phyloP scores from a whole-genome alignment of 2,797 vertebrate genomes.

The Etheostoma perlongum region DNA sequence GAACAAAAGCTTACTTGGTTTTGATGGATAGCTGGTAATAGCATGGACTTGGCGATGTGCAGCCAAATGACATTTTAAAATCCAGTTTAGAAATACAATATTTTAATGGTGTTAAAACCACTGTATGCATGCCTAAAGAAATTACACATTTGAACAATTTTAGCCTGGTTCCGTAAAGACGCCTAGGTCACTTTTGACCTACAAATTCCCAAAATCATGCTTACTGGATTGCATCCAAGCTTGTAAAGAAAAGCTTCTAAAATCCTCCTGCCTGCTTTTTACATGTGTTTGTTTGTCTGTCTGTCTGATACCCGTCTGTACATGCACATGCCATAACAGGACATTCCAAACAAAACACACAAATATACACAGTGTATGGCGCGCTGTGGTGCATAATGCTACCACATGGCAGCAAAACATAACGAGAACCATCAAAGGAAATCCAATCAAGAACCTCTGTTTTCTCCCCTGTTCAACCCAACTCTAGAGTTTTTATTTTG shows the following conservation, averaged over 20 bases:
- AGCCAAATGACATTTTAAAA: background rate
- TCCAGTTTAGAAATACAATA: background rate
- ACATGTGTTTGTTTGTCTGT: constrained; percentile 73
- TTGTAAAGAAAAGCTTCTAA: constrained; percentile 32
- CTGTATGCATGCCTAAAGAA: too few relatives aligned
- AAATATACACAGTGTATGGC: constrained; percentile 68
- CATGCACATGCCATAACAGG: constrained; percentile 81
- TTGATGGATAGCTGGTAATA: background rate
- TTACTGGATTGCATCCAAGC: constrained; percentile 19
- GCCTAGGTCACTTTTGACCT: background rate
- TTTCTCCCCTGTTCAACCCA: constrained; percentile 22
- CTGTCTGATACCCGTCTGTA: constrained; percentile 69
- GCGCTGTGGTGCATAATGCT: constrained; percentile 62
- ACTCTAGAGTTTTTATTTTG: constrained; percentile 46
- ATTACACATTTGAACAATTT: background rate
- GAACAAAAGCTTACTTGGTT: background rate
- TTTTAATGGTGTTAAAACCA: background rate
- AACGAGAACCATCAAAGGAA: constrained; percentile 67
- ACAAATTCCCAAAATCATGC: constrained; percentile 22
- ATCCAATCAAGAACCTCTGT: constrained; percentile 47
- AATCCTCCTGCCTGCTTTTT: constrained; percentile 40
- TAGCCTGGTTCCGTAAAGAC: background rate
- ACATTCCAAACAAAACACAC: constrained; percentile 76
- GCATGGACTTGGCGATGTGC: background rate
- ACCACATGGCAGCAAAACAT: constrained; percentile 73